Percentiles rank a stretch among this genome's conserved stretches.
These are phyloP conservation scores for Rhagoletis pomonella DNA, from an alignment of 1,140 invertebrate genomes.

Conservation along the genomic window DNA sequence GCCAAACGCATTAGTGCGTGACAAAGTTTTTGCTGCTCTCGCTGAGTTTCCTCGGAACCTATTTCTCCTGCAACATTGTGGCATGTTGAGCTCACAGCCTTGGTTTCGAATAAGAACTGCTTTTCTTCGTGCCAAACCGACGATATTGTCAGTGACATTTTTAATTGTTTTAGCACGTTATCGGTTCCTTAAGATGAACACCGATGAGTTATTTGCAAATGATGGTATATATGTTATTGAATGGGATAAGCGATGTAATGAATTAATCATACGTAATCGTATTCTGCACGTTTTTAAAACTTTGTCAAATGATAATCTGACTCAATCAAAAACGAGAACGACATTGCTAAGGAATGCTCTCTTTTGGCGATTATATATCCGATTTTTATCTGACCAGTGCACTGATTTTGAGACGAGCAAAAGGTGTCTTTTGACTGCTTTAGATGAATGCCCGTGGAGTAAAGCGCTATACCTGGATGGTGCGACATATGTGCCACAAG, in stretches of 20 bases:
- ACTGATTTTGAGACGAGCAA: conserved; percentile 69
- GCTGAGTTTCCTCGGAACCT: conserved; percentile 77
- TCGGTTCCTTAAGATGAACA: conserved; percentile 58
- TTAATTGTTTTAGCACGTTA: conserved; percentile 62
- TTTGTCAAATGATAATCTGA: conserved; percentile 52
- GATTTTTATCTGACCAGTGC: conserved; percentile 61
- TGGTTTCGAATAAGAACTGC: conserved; percentile 64
- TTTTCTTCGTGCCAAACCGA: conserved; percentile 60
- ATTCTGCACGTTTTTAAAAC: conserved; percentile 67
- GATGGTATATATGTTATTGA: neutral
- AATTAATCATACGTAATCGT: conserved; percentile 63
- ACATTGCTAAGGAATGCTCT: conserved; percentile 65
- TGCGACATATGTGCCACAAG: conserved; percentile 75
- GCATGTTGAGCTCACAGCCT: conserved; percentile 57
- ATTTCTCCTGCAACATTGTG: conserved; percentile 73
- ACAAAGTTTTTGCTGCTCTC: conserved; percentile 71
- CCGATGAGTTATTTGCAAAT: neutral
- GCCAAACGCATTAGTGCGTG: conserved; percentile 65
- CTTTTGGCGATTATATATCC: conserved; percentile 70
- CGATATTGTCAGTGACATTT: conserved; percentile 64
- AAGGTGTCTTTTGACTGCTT: conserved; percentile 75
- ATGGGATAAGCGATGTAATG: conserved; percentile 49
- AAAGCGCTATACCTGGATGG: conserved; percentile 78
- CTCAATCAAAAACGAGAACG: neutral
- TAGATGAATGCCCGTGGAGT: conserved; percentile 82